phyloP scores from a whole-genome alignment of 1,140 invertebrate genomes.

The Aphaenogaster rudis region DNA sequence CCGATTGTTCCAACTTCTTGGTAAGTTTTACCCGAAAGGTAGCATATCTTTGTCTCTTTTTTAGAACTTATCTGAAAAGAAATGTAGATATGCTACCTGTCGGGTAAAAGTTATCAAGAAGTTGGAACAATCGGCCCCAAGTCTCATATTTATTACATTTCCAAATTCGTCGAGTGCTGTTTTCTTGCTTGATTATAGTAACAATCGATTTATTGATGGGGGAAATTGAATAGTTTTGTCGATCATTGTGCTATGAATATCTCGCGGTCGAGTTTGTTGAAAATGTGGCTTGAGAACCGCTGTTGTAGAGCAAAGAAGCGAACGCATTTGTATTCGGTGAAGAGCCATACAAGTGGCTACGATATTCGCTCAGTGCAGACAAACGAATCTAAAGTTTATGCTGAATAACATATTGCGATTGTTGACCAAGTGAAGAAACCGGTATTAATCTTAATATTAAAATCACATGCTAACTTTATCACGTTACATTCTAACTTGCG shows the following conservation, averaged over 20 bases:
- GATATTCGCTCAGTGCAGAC: neutral
- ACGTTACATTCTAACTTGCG: neutral
- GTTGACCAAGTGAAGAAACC: neutral
- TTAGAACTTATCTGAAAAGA: no score
- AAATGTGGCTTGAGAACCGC: slow-evolving; percentile 8
- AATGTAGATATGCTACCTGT: no score
- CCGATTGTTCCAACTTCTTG: no score
- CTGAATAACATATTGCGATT: neutral
- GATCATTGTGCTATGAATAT: neutral
- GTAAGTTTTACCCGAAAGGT: no score
- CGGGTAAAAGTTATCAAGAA: no score
- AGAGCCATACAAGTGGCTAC: neutral
- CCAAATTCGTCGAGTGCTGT: neutral
- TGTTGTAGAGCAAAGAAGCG: neutral
- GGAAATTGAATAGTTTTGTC: neutral
- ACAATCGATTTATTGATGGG: neutral
- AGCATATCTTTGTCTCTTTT: no score
- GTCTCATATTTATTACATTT: neutral
- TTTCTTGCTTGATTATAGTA: neutral
- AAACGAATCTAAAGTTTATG: neutral
- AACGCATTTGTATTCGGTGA: neutral
- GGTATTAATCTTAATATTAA: neutral
- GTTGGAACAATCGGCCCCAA: no score
- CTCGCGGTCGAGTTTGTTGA: neutral
- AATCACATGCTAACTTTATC: neutral